Evolutionary conservation across 2,113 vertebrate species (phyloP).

Genomic region (Parus major): DNA sequence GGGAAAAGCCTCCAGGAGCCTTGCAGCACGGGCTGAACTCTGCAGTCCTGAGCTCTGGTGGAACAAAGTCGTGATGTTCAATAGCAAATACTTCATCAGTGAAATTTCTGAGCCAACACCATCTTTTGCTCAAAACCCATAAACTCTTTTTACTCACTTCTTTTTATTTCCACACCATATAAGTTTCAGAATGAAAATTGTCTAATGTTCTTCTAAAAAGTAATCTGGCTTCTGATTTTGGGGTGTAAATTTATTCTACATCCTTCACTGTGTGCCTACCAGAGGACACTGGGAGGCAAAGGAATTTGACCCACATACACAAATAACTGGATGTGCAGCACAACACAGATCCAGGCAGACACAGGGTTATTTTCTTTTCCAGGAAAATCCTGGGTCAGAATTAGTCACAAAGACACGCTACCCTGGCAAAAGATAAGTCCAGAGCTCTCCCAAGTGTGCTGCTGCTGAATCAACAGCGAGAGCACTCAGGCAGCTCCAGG

Average conservation of each 20-base stretch:
- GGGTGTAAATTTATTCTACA: neutral
- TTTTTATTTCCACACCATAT: neutral
- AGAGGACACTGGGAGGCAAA: neutral
- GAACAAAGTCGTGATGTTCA: neutral
- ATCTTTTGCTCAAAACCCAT: neutral
- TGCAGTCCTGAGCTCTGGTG: neutral
- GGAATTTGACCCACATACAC: conserved; percentile 1
- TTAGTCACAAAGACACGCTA: neutral
- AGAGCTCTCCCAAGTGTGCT: conserved; percentile 55
- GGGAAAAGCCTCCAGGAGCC: neutral
- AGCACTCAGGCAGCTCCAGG: neutral
- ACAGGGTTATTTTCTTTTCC: neutral
- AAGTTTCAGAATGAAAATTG: neutral
- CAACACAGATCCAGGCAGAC: neutral
- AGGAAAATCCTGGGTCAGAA: conserved; percentile 25
- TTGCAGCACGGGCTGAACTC: neutral
- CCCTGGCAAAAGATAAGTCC: conserved; percentile 41
- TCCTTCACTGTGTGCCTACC: neutral
- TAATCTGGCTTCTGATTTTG: neutral
- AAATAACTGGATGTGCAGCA: neutral
- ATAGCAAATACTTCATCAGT: neutral
- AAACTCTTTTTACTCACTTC: neutral
- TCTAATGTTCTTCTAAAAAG: neutral
- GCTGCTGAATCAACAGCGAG: conserved; percentile 25
- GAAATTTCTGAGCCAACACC: neutral